phyloP scores from a whole-genome alignment of 2,797 vertebrate species.

The Girardinus metallicus region DNA sequence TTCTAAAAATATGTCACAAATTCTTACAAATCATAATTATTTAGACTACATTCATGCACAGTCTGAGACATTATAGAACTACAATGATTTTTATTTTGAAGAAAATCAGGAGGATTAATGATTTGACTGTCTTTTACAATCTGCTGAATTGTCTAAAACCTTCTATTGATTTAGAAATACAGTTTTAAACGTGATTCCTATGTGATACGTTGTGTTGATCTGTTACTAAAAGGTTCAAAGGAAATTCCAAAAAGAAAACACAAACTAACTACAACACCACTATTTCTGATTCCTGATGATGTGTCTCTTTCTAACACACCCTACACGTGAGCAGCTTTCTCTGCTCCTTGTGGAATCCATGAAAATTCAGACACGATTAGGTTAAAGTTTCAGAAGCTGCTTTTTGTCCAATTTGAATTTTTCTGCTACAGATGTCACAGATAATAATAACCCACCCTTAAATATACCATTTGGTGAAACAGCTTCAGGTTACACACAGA shows the following conservation, averaged over 20 bases:
- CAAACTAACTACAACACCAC: not conserved
- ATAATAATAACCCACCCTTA: constrained; percentile 14
- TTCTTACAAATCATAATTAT: not conserved
- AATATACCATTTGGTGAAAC: constrained; percentile 16
- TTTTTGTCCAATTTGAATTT: constrained; percentile 24
- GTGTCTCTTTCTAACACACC: not conserved
- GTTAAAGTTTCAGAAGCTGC: constrained; percentile 7
- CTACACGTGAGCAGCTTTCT: not conserved
- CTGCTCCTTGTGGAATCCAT: not conserved
- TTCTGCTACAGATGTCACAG: constrained; percentile 8
- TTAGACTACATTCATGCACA: not conserved
- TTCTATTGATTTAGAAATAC: not conserved
- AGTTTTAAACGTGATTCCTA: not conserved
- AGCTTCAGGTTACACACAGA: not conserved
- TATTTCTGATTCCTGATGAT: not conserved
- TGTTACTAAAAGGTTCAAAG: not conserved
- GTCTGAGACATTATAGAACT: not conserved
- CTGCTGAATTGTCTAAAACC: not conserved
- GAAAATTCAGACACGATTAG: not conserved
- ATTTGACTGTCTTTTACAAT: not conserved
- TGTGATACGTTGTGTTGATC: not conserved
- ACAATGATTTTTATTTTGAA: not conserved
- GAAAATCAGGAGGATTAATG: not conserved
- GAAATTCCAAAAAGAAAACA: not conserved
- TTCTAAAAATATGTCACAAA: not conserved